Conservation (phyloP, 2,888 invertebrate genomes). For the Sialis fuliginosa region DNA sequence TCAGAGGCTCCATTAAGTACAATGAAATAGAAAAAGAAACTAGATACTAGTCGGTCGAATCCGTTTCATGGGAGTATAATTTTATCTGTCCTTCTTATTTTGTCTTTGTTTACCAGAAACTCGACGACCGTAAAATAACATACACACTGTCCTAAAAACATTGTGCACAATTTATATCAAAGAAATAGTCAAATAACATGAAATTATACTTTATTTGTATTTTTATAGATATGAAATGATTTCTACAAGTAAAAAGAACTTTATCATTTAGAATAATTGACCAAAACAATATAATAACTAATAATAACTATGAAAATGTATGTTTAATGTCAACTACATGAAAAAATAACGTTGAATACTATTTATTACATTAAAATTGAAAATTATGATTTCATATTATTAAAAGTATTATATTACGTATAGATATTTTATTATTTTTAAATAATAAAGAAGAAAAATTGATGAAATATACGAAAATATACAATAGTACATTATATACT, state of each 20-base stretch:
- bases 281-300: too few relatives aligned
- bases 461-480: not conserved
- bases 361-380: too few relatives aligned
- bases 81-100: not conserved
- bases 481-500: not conserved
- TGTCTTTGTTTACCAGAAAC: conserved; percentile 1
- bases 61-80: not conserved
- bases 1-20: not conserved
- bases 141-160: not conserved
- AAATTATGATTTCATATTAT: too few relatives aligned
- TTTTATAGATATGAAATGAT: too few relatives aligned
- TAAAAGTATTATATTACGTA: too few relatives aligned
- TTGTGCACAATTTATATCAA: not conserved
- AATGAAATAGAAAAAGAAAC: not conserved
- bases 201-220: not conserved
- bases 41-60: not conserved
- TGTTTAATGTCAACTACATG: too few relatives aligned
- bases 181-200: not conserved
- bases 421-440: too few relatives aligned
- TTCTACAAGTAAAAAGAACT: too few relatives aligned
- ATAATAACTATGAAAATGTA: too few relatives aligned
- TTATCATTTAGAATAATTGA: too few relatives aligned
- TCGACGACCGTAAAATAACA: not conserved
- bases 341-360: too few relatives aligned
- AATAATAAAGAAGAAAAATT: too few relatives aligned